Percentiles rank a stretch among this genome's conserved stretches.
Evolutionary conservation across 2,113 vertebrate species (phyloP).

Genomic region (Oreotrochilus melanogaster): DNA sequence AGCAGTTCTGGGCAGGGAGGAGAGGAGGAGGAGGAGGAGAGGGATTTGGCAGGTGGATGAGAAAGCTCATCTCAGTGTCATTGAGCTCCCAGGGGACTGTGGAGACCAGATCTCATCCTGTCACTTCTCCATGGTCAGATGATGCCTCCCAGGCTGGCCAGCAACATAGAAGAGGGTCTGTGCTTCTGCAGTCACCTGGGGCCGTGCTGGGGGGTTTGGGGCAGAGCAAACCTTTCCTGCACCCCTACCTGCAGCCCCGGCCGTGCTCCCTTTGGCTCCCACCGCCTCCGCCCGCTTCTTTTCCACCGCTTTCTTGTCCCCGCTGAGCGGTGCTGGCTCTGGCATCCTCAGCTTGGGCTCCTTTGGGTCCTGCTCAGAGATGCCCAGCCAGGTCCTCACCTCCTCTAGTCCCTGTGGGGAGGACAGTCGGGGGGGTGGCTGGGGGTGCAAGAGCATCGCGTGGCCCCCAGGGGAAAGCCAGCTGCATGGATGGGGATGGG

Average conservation of each 20-base stretch:
- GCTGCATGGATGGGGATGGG: background rate
- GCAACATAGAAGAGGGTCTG: background rate
- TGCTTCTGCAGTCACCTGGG: background rate
- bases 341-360: constrained; percentile 46
- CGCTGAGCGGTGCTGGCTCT: background rate
- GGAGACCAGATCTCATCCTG: background rate
- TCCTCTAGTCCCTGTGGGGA: constrained; percentile 29
- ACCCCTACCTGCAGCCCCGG: background rate
- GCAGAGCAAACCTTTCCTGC: background rate
- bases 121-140: accelerated
- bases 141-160: background rate
- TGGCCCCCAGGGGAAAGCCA: accelerated
- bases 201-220: background rate
- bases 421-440: accelerated
- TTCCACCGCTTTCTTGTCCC: background rate
- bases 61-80: accelerated
- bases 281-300: constrained; percentile 5
- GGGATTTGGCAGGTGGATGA: background rate
- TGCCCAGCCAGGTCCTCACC: background rate
- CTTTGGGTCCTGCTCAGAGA: background rate
- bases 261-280: background rate
- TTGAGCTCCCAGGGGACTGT: background rate
- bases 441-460: background rate
- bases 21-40: background rate
- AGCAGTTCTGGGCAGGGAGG: background rate